phyloP scores from a whole-genome alignment of 2,888 invertebrate species.

The Polylopha cassiicola region DNA sequence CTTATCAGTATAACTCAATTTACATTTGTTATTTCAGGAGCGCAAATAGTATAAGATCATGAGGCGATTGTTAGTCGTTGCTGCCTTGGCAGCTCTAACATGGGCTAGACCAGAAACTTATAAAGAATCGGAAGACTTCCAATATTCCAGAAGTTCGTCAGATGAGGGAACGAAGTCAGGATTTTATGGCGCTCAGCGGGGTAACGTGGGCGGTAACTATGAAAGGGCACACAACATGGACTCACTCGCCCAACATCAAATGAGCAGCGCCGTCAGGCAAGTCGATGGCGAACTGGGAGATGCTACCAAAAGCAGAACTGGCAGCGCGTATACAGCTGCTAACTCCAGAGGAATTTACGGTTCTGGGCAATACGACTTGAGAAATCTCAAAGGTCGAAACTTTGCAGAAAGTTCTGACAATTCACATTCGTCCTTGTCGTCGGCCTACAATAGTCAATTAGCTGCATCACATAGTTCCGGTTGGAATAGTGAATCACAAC shows the following conservation, averaged over 20 bases:
- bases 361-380: conserved; percentile 54
- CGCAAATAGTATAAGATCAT: conserved; percentile 35
- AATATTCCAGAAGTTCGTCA: conserved; percentile 67
- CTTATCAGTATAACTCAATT: not conserved
- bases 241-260: conserved; percentile 61
- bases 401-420: conserved; percentile 51
- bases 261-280: conserved; percentile 61
- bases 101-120: conserved; percentile 60
- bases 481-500: conserved; percentile 25
- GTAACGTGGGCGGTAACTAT: conserved; percentile 73
- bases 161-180: conserved; percentile 67
- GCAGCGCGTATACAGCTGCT: conserved; percentile 62
- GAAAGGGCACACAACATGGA: conserved; percentile 74
- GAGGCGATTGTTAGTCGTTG: conserved; percentile 50
- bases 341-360: conserved; percentile 65
- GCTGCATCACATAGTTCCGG: conserved; percentile 27
- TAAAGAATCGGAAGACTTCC: conserved; percentile 69
- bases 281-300: conserved; percentile 67
- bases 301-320: conserved; percentile 50
- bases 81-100: conserved; percentile 47
- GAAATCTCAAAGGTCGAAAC: conserved; percentile 59
- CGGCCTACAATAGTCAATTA: conserved; percentile 30
- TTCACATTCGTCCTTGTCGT: conserved; percentile 31
- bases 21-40: conserved; percentile 35
- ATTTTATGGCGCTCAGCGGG: conserved; percentile 67